Evolutionary conservation across 2,888 invertebrate genomes (phyloP), one percentile per base, ranked within the genome.

Genomic region (Bedellia somnulentella): DNA sequence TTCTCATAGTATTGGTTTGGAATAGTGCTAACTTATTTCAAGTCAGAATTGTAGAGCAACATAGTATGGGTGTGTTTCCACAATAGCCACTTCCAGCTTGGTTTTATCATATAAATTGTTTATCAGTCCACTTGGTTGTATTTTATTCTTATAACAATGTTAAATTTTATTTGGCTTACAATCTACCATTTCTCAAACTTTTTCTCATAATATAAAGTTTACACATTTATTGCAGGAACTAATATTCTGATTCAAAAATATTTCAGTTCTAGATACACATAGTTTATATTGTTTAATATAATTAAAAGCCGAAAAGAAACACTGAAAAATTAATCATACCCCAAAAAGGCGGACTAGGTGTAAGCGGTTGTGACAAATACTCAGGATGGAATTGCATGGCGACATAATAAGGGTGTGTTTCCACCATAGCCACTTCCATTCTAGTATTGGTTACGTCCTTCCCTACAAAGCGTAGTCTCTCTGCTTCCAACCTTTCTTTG

Each of bases 361-460:
- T 85, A 39, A 95, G 62, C 0, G 96, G 96, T 2, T 96, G 79
- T 0, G 94, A 93, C 35, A 95, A 76, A 58, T 98, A 99, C 61
- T 99, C 99, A 0, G 99, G 99, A 66, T 99, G 99, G 68, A 89
- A 99, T 66, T 99, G 99, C 2, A 95, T 95, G 0, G 90, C 91
- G 4, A 97, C 89, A 56, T 89, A 99, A 62, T 89, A 99, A 0
- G 89, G 90, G 68, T 99, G 98, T 30, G 78, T 81, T 31, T 85
- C 82, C 10, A 98, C 70, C 49, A 93, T 89, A 27, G 94, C 81
- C 17, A 98, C 88, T 71, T 99, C 98, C 97, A 99, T 98, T 16
- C 98, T 81, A 33, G 85, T 80, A 32, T 86, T 82, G n/a, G 86
- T 84, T 10, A 82, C 81, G 54, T 95, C 94, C 30, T 83, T 84